Conservation (phyloP, 2,113 vertebrate genomes). For the Suricata suricatta region DNA sequence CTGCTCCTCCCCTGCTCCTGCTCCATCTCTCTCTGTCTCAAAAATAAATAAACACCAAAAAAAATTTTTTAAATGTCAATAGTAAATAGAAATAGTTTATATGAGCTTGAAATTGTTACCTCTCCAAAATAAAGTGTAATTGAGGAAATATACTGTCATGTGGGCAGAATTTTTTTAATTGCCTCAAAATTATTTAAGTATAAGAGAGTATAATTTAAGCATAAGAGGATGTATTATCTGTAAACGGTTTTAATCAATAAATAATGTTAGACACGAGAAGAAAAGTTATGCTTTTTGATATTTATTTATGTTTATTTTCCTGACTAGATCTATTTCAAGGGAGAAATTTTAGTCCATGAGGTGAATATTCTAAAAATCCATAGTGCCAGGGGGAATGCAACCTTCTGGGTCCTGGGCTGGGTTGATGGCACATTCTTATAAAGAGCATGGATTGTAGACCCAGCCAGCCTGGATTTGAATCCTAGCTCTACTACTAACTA, state of each 20-base stretch:
- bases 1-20: too few species aligned
- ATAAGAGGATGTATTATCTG: not conserved
- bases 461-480: not conserved
- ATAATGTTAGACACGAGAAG: not conserved
- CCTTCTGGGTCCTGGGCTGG: not conserved
- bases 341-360: not conserved
- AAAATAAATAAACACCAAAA: too few species aligned
- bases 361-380: not conserved
- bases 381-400: not conserved
- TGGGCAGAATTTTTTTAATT: not conserved
- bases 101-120: not conserved
- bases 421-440: not conserved
- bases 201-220: conserved; percentile 18
- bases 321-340: not conserved
- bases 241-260: not conserved
- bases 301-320: not conserved
- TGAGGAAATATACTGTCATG: not conserved
- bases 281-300: not conserved
- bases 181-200: conserved; percentile 1
- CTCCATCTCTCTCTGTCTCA: too few species aligned
- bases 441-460: not conserved
- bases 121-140: conserved; percentile 13
- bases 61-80: not conserved
- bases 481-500: not conserved
- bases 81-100: not conserved